Conservation (phyloP, 64 coral and sea anemone genomes). For the Montipora capricornis region DNA sequence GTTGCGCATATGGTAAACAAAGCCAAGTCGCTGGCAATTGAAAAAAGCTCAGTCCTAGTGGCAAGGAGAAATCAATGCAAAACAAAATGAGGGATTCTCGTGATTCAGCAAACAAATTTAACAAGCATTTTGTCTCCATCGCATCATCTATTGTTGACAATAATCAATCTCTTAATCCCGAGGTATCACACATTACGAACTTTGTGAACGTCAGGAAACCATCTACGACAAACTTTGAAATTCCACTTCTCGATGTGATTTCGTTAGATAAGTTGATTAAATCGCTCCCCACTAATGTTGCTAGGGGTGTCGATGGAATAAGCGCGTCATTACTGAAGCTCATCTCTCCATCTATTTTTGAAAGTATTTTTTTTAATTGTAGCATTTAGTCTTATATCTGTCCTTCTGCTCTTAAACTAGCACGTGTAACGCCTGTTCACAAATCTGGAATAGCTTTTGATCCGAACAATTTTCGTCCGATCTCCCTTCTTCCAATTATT, state of each 20-base stretch:
- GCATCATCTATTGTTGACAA: background rate
- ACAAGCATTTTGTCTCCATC: background rate
- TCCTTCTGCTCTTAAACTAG: constrained; percentile 24
- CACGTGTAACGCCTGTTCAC: constrained; percentile 55
- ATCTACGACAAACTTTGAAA: too few species aligned
- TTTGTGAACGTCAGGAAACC: background rate
- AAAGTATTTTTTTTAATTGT: constrained; percentile 29
- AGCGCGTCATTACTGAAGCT: background rate
- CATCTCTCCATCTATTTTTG: background rate
- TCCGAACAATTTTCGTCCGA: constrained; percentile 10
- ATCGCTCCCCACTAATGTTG: constrained; percentile 21
- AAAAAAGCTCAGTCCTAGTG: background rate
- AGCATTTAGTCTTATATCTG: constrained; percentile 21
- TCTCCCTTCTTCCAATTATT: too few species aligned
- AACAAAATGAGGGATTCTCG: too few species aligned
- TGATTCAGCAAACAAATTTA: too few species aligned
- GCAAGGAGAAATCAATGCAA: background rate
- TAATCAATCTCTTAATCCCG: background rate
- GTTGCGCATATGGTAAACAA: too few species aligned
- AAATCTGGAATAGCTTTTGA: background rate
- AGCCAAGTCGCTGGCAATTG: too few species aligned
- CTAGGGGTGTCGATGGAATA: constrained; percentile 9
- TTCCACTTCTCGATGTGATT: background rate
- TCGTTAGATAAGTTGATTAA: background rate
- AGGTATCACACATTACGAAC: background rate